phyloP scores from a whole-genome alignment of 2,888 invertebrate genomes.

The Aphidius colemani region DNA sequence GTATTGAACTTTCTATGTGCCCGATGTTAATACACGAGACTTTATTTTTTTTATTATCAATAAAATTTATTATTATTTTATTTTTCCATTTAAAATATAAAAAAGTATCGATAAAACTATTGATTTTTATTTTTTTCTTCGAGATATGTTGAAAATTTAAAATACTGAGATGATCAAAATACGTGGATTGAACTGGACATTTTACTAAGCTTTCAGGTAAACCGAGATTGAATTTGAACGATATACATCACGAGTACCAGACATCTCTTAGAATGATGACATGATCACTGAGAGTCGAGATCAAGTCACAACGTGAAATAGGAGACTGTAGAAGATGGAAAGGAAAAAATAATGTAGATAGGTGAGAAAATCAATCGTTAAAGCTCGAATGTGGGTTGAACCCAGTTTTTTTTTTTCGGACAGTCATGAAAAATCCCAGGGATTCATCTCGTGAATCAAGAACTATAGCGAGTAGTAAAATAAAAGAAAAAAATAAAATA shows the following conservation, averaged over 20 bases:
- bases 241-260: constrained; percentile 13
- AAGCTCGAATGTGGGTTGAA: constrained; percentile 9
- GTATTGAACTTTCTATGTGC: no score
- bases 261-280: not conserved
- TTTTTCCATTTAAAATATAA: no score
- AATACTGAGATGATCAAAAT: not conserved
- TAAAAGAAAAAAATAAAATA: not conserved
- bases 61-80: no score
- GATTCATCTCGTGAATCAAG: constrained; percentile 17
- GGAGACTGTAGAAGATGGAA: no score
- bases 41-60: not conserved
- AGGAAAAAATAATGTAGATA: not conserved
- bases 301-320: no score
- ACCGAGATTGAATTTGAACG: constrained; percentile 20
- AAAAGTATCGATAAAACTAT: no score
- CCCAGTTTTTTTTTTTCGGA: not conserved
- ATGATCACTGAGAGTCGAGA: no score
- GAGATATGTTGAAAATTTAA: not conserved
- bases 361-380: constrained; percentile 16
- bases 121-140: not conserved
- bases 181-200: not conserved
- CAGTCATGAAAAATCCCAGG: constrained; percentile 19
- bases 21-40: not conserved
- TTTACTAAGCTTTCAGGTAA: constrained; percentile 3
- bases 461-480: not conserved